phyloP scores from a whole-genome alignment of 1,140 invertebrate genomes.

The Trypoxylus dichotomus region DNA sequence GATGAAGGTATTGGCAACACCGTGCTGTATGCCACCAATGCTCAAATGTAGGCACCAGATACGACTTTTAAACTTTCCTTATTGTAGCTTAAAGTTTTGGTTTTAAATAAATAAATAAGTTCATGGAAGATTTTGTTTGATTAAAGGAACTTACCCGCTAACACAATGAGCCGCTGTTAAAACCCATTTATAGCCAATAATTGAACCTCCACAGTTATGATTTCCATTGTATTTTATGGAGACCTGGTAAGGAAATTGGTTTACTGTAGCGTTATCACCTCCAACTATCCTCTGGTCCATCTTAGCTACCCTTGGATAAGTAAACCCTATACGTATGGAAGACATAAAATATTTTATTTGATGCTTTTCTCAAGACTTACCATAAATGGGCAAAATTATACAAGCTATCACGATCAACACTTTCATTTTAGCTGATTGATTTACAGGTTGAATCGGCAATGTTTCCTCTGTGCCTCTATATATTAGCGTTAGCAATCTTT shows the following conservation, averaged over 20 bases:
- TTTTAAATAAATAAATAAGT: background rate
- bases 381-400: too few species aligned
- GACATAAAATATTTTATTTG: too few species aligned
- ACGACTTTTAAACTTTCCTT: background rate
- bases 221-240: slow-evolving; percentile 14
- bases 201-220: slow-evolving; percentile 39
- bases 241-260: slow-evolving; percentile 19
- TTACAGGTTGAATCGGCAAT: too few species aligned
- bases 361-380: too few species aligned
- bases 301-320: background rate
- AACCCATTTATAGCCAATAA: slow-evolving; percentile 37
- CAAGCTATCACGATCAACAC: too few species aligned
- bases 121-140: background rate
- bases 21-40: background rate
- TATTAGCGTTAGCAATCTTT: too few species aligned
- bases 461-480: too few species aligned
- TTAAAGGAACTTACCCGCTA: slow-evolving; percentile 19
- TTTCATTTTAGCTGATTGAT: too few species aligned
- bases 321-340: too few species aligned
- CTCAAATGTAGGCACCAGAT: background rate
- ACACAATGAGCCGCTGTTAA: slow-evolving; percentile 40
- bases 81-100: background rate
- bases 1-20: background rate
- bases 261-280: slow-evolving; percentile 4
- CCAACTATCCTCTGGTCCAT: slow-evolving; percentile 6